Percentiles rank a stretch among this genome's conserved stretches.
These are phyloP conservation scores for Dusona sp. DNA, from an alignment of 2,888 invertebrate genomes.

Conservation along the genomic window DNA sequence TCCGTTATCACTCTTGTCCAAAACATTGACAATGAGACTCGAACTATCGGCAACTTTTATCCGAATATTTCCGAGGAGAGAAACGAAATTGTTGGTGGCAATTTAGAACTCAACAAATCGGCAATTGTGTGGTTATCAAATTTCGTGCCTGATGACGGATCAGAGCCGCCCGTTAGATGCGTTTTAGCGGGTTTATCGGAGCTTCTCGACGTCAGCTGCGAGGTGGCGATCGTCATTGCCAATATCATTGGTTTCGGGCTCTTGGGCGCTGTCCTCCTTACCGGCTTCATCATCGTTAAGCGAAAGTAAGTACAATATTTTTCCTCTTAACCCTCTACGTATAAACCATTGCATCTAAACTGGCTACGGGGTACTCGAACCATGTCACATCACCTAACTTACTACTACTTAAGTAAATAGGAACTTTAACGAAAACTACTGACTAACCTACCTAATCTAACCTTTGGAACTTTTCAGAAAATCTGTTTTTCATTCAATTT, in stretches of 20 bases:
- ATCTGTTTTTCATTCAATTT: no score
- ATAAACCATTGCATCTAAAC: neutral
- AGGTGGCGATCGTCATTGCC: conserved; percentile 89
- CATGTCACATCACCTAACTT: no score
- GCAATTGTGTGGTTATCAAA: conserved; percentile 88
- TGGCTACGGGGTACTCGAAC: no score
- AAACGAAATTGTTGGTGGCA: conserved; percentile 86
- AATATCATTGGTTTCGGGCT: conserved; percentile 87
- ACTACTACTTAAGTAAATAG: no score
- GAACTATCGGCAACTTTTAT: conserved; percentile 87
- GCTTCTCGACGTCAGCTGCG: conserved; percentile 89
- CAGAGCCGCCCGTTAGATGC: conserved; percentile 87
- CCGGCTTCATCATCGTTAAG: conserved; percentile 88
- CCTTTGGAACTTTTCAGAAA: no score
- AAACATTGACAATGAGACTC: conserved; percentile 85
- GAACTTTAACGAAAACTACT: no score
- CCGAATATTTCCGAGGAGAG: conserved; percentile 85
- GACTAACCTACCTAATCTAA: no score
- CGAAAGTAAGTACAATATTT: conserved; percentile 84
- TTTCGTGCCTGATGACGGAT: conserved; percentile 89
- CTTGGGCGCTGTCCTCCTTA: conserved; percentile 87
- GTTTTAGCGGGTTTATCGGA: conserved; percentile 89
- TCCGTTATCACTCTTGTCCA: conserved; percentile 88
- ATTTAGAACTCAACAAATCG: conserved; percentile 86
- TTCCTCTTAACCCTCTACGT: neutral